Evolutionary conservation across 2,888 invertebrate species (phyloP), one percentile per base, ranked within the genome.

Genomic region (Baccha elongata): DNA sequence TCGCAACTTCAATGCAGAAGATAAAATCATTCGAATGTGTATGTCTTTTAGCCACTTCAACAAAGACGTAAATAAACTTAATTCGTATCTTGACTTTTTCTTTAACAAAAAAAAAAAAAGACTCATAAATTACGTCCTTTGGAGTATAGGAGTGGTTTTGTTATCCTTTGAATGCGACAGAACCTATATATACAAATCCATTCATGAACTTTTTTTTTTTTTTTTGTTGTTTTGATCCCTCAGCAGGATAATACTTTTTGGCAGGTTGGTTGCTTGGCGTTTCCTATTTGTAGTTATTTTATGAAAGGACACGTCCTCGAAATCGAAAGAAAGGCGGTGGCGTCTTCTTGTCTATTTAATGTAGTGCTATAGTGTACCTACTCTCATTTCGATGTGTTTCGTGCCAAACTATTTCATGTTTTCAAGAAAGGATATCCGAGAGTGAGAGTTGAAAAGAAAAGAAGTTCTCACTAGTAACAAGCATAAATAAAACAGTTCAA

Each of bases 211-310:
- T 13, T 17, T 44, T 21, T 21, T 1, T 53, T 53, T 48, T 26
- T 48, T 3, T 44, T 17, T 44, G 7, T 73, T 50, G 55, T 19
- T 37, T 48, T n/a, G 60, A 60, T 68, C 55, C 37, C 55, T 50
- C 62, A 65, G 68, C 80, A 69, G 80, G 69, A 80, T 80, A 74
- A 74, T 65, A 69, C 74, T 80, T 74, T 80, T 80, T 80, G 80
- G 74, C 80, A 80, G 74, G 74, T 69, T 74, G 40, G 62, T 80
- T 80, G 72, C 58, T 65, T 65, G 65, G 71, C 50, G 73, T 68
- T 80, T 73, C 67, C 67, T 67, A 44, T 71, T 23, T 58, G 40
- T 11, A 32, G 13, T 23, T 52, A 26, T 32, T 37, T 15, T 19
- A n/a, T 26, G 19, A 29, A 44, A 60, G 17, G 44, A 44, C 40